Evolutionary conservation across 2,113 vertebrate species (phyloP), one percentile per base, ranked within the genome.

Genomic region (Chroicocephalus ridibundus): DNA sequence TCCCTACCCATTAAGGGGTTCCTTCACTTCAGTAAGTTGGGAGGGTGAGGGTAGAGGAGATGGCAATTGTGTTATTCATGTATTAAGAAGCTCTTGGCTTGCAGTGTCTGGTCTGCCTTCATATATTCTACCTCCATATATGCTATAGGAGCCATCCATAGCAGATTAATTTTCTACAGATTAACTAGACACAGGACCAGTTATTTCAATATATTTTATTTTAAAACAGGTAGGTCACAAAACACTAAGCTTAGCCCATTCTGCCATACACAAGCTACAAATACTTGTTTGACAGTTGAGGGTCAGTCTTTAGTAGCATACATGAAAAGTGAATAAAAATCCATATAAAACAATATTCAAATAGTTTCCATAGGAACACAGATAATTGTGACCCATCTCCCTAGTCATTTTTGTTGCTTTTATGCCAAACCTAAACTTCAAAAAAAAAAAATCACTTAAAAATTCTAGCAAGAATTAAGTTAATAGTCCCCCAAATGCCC

Each of bases 311-410:
- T 96, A 98, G 95, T 98, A 97, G 94, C 96, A 78, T 97, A 98
- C 96, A 88, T 97, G 97, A 98, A 98, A 98, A 98, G 96, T 96
- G 97, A 98, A 98, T 98, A 98, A 98, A 98, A 98, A 98, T 98
- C 97, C 98, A 98, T 98, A 98, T 98, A 98, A 98, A 98, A 98
- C 98, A 99, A 98, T 98, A 98, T 98, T 98, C 98, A 98, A 98
- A 98, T 98, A 98, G 98, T 99, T 99, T 99, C 99, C 99, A 99
- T 99, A 99, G 99, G 99, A 99, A 99, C 99, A 99, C 98, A 98
- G 97, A 98, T 98, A 98, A 98, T 97, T 98, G 99, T 99, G 99
- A 99, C 99, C 99, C 98, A 96, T 98, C 98, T 98, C 97, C 97
- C 98, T 98, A 98, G 97, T 96, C 91, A 96, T 98, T 98, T 98